Conservation (phyloP, 2,797 vertebrate species). For the Rhinichthys osculus region DNA sequence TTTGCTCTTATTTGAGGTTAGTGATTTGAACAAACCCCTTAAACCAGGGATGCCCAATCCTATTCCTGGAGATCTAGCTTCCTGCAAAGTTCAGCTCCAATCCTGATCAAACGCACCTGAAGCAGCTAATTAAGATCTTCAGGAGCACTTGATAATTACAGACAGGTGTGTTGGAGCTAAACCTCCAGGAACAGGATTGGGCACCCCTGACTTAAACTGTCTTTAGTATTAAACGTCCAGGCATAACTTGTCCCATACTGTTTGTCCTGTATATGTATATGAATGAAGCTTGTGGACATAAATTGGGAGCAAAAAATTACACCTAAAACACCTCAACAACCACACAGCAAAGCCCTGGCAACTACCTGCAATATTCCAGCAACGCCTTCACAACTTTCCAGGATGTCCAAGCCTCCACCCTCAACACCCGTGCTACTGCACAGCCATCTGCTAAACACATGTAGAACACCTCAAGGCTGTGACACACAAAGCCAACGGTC, state of each 20-base stretch:
- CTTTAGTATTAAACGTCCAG: too few species aligned
- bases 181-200: too few species aligned
- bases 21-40: neutral
- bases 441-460: neutral
- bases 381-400: neutral
- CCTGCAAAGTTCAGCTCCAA: neutral
- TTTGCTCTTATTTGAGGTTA: neutral
- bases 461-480: neutral
- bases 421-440: too few species aligned
- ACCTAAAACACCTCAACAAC: neutral
- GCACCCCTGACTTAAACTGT: neutral
- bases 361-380: neutral
- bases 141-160: neutral
- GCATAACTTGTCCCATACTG: too few species aligned
- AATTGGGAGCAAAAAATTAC: neutral
- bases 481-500: too few species aligned
- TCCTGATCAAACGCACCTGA: too few species aligned
- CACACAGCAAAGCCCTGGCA: neutral
- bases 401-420: neutral
- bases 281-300: neutral
- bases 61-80: neutral
- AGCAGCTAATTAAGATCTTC: neutral
- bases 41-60: neutral
- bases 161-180: neutral
- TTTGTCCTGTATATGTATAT: too few species aligned